Percentiles rank a stretch among this genome's conserved stretches.
Conservation (phyloP, 2,113 vertebrate genomes). For the Gymnarchus niloticus region DNA sequence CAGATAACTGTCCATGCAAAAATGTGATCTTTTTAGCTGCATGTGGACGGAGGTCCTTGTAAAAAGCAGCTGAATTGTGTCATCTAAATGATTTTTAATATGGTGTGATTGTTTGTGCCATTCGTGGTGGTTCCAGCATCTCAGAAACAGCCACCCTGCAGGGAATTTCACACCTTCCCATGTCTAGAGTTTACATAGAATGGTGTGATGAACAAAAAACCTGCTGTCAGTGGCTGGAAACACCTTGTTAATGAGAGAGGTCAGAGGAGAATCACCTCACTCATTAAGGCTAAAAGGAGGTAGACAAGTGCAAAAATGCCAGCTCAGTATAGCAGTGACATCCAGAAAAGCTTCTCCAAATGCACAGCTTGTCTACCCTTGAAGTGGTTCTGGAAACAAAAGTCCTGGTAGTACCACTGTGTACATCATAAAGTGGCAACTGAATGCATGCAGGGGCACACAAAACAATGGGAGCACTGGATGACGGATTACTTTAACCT, state of each 20-base stretch:
- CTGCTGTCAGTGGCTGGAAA: background rate
- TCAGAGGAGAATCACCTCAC: background rate
- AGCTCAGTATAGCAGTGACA: background rate
- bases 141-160: too few species aligned
- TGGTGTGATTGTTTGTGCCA: background rate
- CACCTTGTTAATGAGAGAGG: constrained; percentile 4
- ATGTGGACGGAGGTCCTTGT: too few species aligned
- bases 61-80: background rate
- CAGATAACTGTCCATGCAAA: too few species aligned
- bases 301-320: background rate
- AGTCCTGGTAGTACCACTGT: background rate
- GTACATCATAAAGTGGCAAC: background rate
- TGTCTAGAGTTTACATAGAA: background rate
- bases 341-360: background rate
- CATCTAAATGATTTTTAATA: background rate
- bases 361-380: background rate
- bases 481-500: too few species aligned
- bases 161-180: background rate
- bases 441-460: background rate
- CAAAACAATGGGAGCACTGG: background rate
- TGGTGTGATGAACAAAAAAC: background rate
- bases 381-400: background rate
- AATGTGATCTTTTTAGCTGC: too few species aligned
- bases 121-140: background rate
- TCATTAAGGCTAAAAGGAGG: background rate